A percentile compares a stretch with the other conserved stretches of the same genome.
phyloP scores from a whole-genome alignment of 2,797 vertebrate species.

The Acrossocheilus wenchowensis region DNA sequence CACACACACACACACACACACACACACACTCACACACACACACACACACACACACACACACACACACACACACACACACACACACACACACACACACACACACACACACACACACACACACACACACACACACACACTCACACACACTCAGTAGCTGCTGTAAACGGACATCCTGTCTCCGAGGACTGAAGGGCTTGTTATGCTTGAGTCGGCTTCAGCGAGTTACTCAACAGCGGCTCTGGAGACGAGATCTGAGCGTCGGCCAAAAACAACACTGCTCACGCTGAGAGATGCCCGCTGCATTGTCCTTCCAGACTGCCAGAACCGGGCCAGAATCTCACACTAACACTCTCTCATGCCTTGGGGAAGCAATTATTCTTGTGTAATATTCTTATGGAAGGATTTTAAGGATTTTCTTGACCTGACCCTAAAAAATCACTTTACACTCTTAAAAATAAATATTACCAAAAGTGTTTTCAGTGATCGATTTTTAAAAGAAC shows the following conservation, averaged over 20 bases:
- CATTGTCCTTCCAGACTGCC: constrained; percentile 21
- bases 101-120: constrained; percentile 12
- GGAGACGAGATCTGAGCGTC: constrained; percentile 31
- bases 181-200: constrained; percentile 56
- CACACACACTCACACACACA: too few species aligned
- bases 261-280: constrained; percentile 57
- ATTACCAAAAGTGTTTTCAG: too few species aligned
- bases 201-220: constrained; percentile 57
- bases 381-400: neutral
- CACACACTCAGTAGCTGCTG: constrained; percentile 32
- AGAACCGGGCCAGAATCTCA: neutral
- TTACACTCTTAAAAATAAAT: too few species aligned
- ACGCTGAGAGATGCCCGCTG: constrained; percentile 34
- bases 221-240: constrained; percentile 55
- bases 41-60: too few species aligned
- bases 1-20: too few species aligned
- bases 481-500: too few species aligned
- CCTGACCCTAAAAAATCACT: too few species aligned
- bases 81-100: too few species aligned
- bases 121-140: constrained; percentile 37
- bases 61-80: too few species aligned
- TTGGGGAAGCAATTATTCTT: neutral
- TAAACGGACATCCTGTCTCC: constrained; percentile 55
- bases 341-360: neutral
- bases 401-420: too few species aligned